A percentile compares a stretch with the other conserved stretches of the same genome.
Evolutionary conservation across 2,797 vertebrate genomes (phyloP).

Genomic region (Lophotriccus pileatus): DNA sequence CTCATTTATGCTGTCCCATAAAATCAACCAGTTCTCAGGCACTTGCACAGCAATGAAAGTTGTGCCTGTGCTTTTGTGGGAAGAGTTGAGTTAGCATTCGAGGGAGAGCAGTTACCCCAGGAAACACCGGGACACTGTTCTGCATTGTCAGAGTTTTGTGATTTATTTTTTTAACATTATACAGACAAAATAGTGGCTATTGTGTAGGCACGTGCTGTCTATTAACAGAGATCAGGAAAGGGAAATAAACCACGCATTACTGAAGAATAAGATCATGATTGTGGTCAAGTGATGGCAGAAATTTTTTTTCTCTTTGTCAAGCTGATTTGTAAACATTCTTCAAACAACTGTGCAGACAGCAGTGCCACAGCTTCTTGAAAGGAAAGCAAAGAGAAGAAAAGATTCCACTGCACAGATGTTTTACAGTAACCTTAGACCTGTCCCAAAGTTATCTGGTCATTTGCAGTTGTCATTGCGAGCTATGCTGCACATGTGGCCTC

Average conservation of each 20-base stretch:
- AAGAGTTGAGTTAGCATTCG: background rate
- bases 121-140: slow-evolving; percentile 49
- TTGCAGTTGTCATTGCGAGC: background rate
- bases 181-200: slow-evolving; percentile 67
- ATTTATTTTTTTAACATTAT: slow-evolving; percentile 64
- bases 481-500: background rate
- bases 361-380: slow-evolving; percentile 6
- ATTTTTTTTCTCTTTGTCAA: slow-evolving; percentile 55
- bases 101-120: slow-evolving; percentile 52
- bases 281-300: slow-evolving; percentile 64
- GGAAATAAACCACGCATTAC: slow-evolving; percentile 70
- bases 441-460: slow-evolving; percentile 22
- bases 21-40: slow-evolving; percentile 60
- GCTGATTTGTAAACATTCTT: slow-evolving; percentile 67
- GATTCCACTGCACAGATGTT: background rate
- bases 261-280: slow-evolving; percentile 71
- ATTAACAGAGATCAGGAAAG: slow-evolving; percentile 65
- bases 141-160: slow-evolving; percentile 41
- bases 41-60: slow-evolving; percentile 29
- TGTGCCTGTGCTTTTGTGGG: slow-evolving; percentile 33
- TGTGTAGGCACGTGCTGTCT: slow-evolving; percentile 70
- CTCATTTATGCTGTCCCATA: slow-evolving; percentile 42
- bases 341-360: slow-evolving; percentile 55
- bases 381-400: background rate
- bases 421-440: slow-evolving; percentile 6